phyloP scores from a whole-genome alignment of 2,888 invertebrate species.

The Phalangium opilio region DNA sequence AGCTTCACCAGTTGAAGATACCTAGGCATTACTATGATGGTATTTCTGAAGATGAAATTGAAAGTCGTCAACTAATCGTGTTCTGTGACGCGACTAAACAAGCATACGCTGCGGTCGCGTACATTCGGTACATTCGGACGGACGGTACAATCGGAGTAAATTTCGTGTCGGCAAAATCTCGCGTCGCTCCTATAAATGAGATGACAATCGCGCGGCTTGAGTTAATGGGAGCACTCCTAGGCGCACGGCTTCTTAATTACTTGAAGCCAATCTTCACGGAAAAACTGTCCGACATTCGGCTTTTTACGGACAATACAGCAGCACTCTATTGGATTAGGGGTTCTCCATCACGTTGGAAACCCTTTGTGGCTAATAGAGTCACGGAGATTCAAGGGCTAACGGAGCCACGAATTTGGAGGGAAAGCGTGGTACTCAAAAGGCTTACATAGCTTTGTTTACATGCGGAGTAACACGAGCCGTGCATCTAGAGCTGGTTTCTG shows the following conservation, averaged over 20 bases:
- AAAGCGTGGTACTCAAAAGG: no score
- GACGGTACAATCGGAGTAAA: not conserved
- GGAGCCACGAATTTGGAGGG: not conserved
- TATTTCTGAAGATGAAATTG: not conserved
- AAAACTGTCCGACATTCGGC: no score
- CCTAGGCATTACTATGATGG: not conserved
- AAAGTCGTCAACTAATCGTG: not conserved
- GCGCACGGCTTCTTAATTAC: not conserved
- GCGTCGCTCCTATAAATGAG: not conserved
- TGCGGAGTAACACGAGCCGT: no score
- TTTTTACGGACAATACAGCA: no score
- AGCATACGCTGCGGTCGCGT: not conserved
- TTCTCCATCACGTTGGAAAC: not conserved
- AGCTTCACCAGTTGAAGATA: not conserved
- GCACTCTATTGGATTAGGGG: not conserved
- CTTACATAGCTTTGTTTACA: no score
- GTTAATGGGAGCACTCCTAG: not conserved
- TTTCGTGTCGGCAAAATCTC: conserved; percentile 1
- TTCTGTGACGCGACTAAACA: conserved; percentile 1
- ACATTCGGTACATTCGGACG: not conserved
- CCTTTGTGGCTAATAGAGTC: conserved; percentile 1
- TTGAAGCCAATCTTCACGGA: not conserved
- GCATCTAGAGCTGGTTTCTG: no score
- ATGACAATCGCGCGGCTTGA: conserved; percentile 3
- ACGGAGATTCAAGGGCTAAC: not conserved